Base-by-base conservation (phyloP, 2,113 vertebrate genomes). In the Potamarius usumacintae region DNA sequence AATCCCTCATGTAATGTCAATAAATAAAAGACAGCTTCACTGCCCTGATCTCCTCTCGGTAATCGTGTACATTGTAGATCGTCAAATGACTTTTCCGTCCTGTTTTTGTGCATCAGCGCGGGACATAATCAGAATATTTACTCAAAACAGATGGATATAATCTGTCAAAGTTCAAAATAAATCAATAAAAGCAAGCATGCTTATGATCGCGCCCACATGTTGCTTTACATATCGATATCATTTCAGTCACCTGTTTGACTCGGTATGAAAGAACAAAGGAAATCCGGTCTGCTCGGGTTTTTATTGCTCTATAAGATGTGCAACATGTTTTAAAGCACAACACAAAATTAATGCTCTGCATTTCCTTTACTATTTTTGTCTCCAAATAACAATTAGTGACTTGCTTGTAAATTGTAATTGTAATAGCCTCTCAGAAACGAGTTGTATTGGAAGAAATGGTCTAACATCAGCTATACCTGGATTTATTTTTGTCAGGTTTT, bases 121-220 rank as follows among this genome's bases (percentile, higher is more conserved):
- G 4, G 48, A 22, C 5, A 67, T 18, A 5, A 86, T 69, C 78
- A n/a, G 34, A 81, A 50, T 30, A 72, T 22, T 86, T 65, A 25
- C 50, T 69, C 27, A 69, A 80, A 86, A 79, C 52, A 55, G 42
- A 78, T 27, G 34, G 18, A 79, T 10, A 55, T 72, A 53, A 58
- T 42, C 63, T 58, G 57, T 80, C 50, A 78, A 80, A 52, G 27
- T 74, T 74, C n/a, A 58, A 57, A 74, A 58, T 5, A 52, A 53
- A 79, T 55, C 34, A 67, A 71, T 81, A 81, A 86, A 69, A 55
- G 50, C 48, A 69, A 14, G n/a, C 8, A 42, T 52, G 74, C 17
- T 86, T 67, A 15, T 85, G 52, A 60, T 27, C 25, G 71, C 2
- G 22, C 30, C 18, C 65, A 86, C 78, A 48, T 72, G 85, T 71